Evolutionary conservation across 2,797 vertebrate genomes (phyloP).

Genomic region (Syndactyla subalaris): DNA sequence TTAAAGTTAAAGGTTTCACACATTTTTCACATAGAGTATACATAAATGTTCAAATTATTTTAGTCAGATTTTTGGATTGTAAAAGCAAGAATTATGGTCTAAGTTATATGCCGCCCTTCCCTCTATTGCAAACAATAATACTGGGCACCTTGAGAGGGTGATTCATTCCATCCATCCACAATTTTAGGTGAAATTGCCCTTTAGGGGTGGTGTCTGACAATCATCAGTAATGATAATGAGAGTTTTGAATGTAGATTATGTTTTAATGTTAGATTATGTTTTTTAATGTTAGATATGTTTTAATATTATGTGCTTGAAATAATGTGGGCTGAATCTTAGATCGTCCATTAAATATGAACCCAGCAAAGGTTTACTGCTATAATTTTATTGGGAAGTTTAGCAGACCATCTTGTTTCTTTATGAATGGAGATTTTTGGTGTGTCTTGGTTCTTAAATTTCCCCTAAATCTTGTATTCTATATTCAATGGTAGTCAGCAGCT

Average conservation of each 20-base stretch:
- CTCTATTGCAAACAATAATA: background rate
- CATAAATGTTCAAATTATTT: background rate
- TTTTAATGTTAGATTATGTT: background rate
- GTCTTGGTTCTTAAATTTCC: background rate
- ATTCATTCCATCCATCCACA: background rate
- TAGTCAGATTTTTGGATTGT: background rate
- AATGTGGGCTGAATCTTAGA: background rate
- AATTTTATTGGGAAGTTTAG: background rate
- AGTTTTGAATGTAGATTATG: background rate
- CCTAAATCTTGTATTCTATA: background rate
- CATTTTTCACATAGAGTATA: background rate
- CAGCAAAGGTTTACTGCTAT: background rate
- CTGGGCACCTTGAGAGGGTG: background rate
- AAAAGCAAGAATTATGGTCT: background rate
- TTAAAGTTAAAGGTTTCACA: background rate
- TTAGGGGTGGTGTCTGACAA: background rate
- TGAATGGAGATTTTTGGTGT: background rate
- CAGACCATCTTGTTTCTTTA: background rate
- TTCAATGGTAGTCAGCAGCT: background rate
- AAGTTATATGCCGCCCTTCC: background rate
- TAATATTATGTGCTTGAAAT: background rate
- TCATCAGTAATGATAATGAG: background rate
- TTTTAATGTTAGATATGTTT: background rate
- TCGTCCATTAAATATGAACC: background rate
- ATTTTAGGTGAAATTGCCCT: background rate